A percentile compares a stretch with the other conserved stretches of the same genome.
Conservation (phyloP, 2,888 invertebrate genomes). For the Drosophila demipolita region DNA sequence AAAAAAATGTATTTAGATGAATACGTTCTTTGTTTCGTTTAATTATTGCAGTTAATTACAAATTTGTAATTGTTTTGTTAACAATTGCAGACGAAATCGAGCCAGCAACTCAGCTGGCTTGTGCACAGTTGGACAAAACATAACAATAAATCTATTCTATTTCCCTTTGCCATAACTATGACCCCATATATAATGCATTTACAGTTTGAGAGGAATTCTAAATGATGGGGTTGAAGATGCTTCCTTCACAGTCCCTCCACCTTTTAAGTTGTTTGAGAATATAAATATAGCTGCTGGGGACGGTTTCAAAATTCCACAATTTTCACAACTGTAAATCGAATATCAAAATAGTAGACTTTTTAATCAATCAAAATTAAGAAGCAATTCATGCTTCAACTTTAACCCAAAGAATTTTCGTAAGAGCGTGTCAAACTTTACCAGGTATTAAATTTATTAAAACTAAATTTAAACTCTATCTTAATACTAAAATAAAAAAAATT, state of each 20-base stretch:
- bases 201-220: background rate
- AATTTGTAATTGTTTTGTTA: conserved; percentile 66
- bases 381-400: background rate
- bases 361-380: background rate
- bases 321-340: too few relatives aligned
- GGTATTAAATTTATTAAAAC: background rate
- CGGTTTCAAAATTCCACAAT: background rate
- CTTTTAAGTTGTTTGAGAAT: background rate
- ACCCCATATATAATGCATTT: background rate
- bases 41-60: conserved; percentile 60
- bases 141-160: background rate
- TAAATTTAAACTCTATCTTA: too few relatives aligned
- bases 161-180: background rate
- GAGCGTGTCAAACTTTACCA: background rate
- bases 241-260: background rate
- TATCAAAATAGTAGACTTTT: background rate
- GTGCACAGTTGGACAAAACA: conserved; percentile 30
- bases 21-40: conserved; percentile 37
- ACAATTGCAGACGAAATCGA: conserved; percentile 46
- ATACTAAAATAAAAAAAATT: too few relatives aligned
- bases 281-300: background rate
- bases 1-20: conserved; percentile 4
- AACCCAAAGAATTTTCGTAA: background rate
- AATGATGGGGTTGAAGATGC: background rate
- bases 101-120: conserved; percentile 32